These are phyloP conservation scores for Sericinus montela DNA, from an alignment of 2,888 invertebrate genomes.

Conservation along the genomic window DNA sequence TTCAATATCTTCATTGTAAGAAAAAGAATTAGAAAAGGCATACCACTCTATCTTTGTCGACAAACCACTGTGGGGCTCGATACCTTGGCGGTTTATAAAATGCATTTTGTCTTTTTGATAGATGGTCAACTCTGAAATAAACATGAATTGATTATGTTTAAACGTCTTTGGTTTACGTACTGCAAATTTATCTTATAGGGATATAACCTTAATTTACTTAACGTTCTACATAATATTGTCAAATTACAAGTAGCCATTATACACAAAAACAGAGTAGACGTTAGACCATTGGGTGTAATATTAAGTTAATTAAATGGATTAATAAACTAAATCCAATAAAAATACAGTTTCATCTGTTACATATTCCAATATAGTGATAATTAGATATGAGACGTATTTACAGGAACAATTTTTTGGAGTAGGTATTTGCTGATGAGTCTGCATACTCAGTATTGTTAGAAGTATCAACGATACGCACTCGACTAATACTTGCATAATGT, in stretches of 20 bases:
- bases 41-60: slow-evolving; percentile 83
- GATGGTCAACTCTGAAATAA: slow-evolving; percentile 43
- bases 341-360: too few species aligned
- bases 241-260: slow-evolving; percentile 48
- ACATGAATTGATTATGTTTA: not conserved
- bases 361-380: too few species aligned
- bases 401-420: too few species aligned
- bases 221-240: slow-evolving; percentile 42
- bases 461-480: too few species aligned
- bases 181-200: not conserved
- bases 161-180: not conserved
- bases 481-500: too few species aligned
- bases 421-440: too few species aligned
- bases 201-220: slow-evolving; percentile 52
- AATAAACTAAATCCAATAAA: too few species aligned
- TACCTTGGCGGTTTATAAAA: slow-evolving; percentile 71
- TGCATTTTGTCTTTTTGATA: slow-evolving; percentile 37
- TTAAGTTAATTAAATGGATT: too few species aligned
- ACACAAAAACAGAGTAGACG: too few species aligned
- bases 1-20: not conserved
- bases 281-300: too few species aligned
- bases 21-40: slow-evolving; percentile 31
- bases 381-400: too few species aligned
- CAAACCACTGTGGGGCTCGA: slow-evolving; percentile 86
- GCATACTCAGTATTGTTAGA: too few species aligned